Conservation (phyloP, 2,113 vertebrate species). For the Apodemus speciosus region DNA sequence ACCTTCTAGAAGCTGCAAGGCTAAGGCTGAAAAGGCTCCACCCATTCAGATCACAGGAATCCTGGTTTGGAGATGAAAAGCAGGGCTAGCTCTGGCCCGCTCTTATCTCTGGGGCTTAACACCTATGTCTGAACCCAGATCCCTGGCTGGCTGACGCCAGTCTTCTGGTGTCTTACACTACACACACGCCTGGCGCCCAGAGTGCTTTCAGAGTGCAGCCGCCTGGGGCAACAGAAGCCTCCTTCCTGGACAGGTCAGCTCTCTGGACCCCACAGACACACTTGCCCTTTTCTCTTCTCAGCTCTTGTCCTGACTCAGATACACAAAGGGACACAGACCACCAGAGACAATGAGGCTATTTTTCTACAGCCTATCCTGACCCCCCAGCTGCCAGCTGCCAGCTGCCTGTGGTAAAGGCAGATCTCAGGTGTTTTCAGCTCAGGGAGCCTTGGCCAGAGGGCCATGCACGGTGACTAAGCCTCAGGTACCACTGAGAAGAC, state of each 20-base stretch:
- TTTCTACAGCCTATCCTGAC: not conserved
- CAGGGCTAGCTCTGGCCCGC: not conserved
- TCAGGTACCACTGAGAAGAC: not conserved
- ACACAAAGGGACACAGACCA: not conserved
- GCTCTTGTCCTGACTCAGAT: not conserved
- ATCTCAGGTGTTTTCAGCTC: not conserved
- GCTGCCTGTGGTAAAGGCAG: not conserved
- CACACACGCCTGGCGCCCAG: not conserved
- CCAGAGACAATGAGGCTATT: not conserved
- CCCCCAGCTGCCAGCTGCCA: too few species aligned
- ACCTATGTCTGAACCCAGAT: constrained; percentile 27
- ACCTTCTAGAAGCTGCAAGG: not conserved
- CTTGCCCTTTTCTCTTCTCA: not conserved
- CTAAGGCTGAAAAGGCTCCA: not conserved
- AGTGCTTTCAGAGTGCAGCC: not conserved
- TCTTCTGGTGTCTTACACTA: not conserved
- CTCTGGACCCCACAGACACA: not conserved
- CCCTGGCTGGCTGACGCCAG: not conserved
- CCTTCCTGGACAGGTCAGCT: not conserved
- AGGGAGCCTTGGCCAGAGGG: not conserved
- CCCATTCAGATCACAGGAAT: constrained; percentile 12
- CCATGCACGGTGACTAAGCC: not conserved
- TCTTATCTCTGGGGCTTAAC: constrained; percentile 1
- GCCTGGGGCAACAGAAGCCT: not conserved
- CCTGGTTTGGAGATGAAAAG: constrained; percentile 62